Conservation (phyloP, 2,888 invertebrate species). For the Hoplodrina ambigua region DNA sequence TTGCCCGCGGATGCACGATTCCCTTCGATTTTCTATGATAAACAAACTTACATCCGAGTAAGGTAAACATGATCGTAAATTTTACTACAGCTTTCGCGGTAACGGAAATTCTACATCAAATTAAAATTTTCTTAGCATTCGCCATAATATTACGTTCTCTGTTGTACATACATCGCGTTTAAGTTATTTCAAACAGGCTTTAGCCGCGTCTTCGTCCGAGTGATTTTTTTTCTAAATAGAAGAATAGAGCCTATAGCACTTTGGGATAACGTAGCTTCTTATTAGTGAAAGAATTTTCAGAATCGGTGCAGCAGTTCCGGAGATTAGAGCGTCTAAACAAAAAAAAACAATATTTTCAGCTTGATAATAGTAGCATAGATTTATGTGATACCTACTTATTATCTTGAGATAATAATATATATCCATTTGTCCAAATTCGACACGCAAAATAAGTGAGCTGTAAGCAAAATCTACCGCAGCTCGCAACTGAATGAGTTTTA, state of each 20-base stretch:
- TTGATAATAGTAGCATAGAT: too few relatives aligned
- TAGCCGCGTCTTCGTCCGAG: background rate
- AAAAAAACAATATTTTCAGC: too few relatives aligned
- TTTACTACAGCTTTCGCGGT: slow-evolving; percentile 78
- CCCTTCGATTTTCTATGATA: slow-evolving; percentile 84
- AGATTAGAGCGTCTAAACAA: too few relatives aligned
- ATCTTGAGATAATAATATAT: slow-evolving; percentile 12
- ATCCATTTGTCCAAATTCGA: slow-evolving; percentile 35
- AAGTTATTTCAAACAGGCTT: slow-evolving; percentile 8
- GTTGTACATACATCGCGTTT: slow-evolving; percentile 58
- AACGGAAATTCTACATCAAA: slow-evolving; percentile 80
- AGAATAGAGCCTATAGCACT: too few relatives aligned
- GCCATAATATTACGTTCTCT: slow-evolving; percentile 62
- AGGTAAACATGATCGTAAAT: slow-evolving; percentile 87
- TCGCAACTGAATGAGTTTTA: slow-evolving; percentile 71
- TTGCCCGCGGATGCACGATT: slow-evolving; percentile 76
- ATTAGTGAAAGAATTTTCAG: too few relatives aligned
- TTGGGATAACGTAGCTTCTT: too few relatives aligned
- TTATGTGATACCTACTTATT: background rate
- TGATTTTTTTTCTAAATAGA: too few relatives aligned
- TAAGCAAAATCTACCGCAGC: slow-evolving; percentile 49
- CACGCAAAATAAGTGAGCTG: slow-evolving; percentile 35
- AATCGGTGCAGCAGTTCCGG: too few relatives aligned
- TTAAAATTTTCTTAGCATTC: slow-evolving; percentile 75
- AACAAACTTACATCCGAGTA: slow-evolving; percentile 85